These are phyloP conservation scores for Coracias cyanogaster DNA, from an alignment of 2,797 vertebrate genomes.

Conservation along the genomic window DNA sequence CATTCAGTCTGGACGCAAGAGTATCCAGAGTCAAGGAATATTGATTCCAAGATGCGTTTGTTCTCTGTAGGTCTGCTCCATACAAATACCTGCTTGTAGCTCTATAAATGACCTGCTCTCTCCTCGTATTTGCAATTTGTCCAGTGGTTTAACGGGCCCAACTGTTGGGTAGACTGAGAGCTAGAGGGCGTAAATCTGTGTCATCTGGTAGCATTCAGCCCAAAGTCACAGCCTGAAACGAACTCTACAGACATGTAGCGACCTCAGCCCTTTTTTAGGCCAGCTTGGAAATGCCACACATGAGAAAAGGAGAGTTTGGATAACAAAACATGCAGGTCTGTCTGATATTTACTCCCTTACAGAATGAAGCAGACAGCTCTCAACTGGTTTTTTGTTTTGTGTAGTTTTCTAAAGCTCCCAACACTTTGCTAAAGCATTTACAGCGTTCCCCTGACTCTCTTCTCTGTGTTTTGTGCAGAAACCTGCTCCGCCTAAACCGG, in stretches of 20 bases:
- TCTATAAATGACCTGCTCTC: neutral
- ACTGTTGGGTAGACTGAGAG: neutral
- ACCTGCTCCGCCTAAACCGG: constrained; percentile 83
- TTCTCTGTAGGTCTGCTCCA: neutral
- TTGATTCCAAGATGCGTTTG: neutral
- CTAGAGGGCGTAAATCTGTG: neutral
- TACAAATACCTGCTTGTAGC: neutral
- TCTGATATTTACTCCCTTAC: neutral
- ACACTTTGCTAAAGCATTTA: rapidly evolving
- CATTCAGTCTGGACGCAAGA: rapidly evolving
- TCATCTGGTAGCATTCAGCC: neutral
- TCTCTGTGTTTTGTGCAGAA: constrained; percentile 75
- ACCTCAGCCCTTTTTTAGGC: neutral
- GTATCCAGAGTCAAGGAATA: neutral
- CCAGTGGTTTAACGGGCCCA: neutral
- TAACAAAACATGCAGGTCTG: neutral
- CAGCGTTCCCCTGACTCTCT: neutral
- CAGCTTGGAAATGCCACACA: neutral
- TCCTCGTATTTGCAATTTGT: neutral
- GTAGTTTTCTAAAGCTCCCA: neutral
- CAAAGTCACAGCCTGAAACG: neutral
- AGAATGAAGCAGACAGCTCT: neutral
- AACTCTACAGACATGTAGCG: neutral
- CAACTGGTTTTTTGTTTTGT: neutral
- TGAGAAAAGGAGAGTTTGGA: neutral